Evolutionary conservation across 2,888 invertebrate genomes (phyloP), one percentile per base, ranked within the genome.

Genomic region (Dryococelus australis): DNA sequence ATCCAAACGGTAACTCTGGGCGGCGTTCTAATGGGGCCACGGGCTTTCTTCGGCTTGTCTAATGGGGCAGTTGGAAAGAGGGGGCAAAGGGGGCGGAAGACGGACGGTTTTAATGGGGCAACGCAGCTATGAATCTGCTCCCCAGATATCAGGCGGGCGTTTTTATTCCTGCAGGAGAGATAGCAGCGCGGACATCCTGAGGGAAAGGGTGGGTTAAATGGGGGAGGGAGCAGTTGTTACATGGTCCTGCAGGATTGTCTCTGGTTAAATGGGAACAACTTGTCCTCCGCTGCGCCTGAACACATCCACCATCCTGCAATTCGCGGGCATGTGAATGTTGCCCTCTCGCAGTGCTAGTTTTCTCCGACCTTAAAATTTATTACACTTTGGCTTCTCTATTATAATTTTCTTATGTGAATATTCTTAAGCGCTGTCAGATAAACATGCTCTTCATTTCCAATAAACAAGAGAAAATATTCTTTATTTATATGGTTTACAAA

Each of bases 21-120:
- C 88, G 47, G 84, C 85, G 85, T 28, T 86, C 88, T 89, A 89
- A 89, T 89, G 89, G 89, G 89, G 86, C 89, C 84, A 87, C 87
- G 65, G 89, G 89, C 87, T 89, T 89, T 89, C 89, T 89, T 89
- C 89, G 87, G 43, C 89, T 83, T 87, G 88, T 89, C 88, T 88
- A 87, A 89, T 88, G 88, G 89, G 85, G 88, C 87, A 87, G 87
- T 87, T 79, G 87, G 85, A 87, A 85, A 83, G 86, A 85, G 83
- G 83, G 83, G 83, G 20, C 28, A 83, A 43, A 83, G 28, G 83
- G 83, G 83, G 83, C 83, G 83, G 83, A 83, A 83, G 83, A 83
- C 43, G 83, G 43, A 83, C 83, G 83, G 83, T 83, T 83, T 83
- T 83, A 83, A 83, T 83, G 83, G 83, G 65, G 83, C 83, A 83